These are phyloP conservation scores for Trichonephila inaurata DNA, from an alignment of 1,140 invertebrate genomes.

Conservation along the genomic window DNA sequence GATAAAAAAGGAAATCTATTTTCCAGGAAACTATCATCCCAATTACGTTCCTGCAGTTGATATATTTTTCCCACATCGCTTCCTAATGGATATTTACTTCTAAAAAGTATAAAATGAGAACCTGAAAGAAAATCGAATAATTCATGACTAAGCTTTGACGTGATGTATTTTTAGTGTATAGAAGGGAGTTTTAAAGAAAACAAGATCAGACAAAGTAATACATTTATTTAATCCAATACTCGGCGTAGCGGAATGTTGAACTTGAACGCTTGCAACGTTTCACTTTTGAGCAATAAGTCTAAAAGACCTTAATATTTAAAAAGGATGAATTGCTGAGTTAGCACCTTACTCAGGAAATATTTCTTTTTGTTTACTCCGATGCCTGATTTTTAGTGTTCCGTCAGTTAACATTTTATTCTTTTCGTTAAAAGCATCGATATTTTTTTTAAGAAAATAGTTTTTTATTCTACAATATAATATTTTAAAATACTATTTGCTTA, in stretches of 20 bases:
- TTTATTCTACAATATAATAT: no score
- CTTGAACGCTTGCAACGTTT: background rate
- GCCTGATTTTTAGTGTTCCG: no score
- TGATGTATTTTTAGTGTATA: conserved; percentile 32
- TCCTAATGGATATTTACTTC: conserved; percentile 56
- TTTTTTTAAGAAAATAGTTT: no score
- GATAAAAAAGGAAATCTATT: background rate
- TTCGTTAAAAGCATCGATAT: no score
- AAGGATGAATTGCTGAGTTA: background rate
- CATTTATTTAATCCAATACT: background rate
- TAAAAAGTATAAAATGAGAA: conserved; percentile 25
- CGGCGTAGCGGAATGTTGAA: background rate
- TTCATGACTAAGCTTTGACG: conserved; percentile 39
- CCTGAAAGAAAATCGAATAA: conserved; percentile 58
- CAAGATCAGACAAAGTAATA: conserved; percentile 45
- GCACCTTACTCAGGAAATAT: background rate
- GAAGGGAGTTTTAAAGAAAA: conserved; percentile 8
- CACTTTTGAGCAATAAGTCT: background rate
- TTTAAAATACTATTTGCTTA: no score
- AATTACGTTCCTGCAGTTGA: conserved; percentile 15
- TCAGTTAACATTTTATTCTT: no score
- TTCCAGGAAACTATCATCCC: background rate
- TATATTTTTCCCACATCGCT: conserved; percentile 42
- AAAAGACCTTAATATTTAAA: background rate
- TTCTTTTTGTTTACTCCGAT: no score